phyloP scores from a whole-genome alignment of 2,888 invertebrate genomes.

The Stegana nigrithorax region DNA sequence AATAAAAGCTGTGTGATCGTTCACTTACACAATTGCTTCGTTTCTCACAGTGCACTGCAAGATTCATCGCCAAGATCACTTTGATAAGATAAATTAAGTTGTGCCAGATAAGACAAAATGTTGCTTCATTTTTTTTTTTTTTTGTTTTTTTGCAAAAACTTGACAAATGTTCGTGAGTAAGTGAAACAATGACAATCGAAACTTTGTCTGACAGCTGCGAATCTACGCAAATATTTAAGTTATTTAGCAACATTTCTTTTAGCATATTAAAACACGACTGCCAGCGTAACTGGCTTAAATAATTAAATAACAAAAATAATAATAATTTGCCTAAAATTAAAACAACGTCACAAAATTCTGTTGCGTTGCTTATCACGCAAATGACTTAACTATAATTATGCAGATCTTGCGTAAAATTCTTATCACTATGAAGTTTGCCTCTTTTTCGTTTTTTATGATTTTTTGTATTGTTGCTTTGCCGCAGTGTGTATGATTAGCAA shows the following conservation, averaged over 20 bases:
- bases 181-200: no score
- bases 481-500: no score
- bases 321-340: no score
- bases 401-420: background rate
- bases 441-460: background rate
- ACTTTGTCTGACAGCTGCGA: no score
- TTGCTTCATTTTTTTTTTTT: no score
- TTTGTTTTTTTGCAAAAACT: no score
- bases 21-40: no score
- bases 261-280: background rate
- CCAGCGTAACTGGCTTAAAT: background rate
- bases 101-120: constrained; percentile 31
- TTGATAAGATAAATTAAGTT: constrained; percentile 51
- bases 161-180: no score
- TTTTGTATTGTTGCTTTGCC: background rate
- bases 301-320: no score
- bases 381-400: background rate
- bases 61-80: constrained; percentile 56
- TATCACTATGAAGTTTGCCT: background rate
- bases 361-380: background rate
- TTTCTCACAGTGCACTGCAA: background rate
- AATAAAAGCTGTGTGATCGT: background rate
- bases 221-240: no score
- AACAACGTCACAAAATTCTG: background rate
- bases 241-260: background rate